These are phyloP conservation scores for Acropternis orthonyx DNA, from an alignment of 2,797 vertebrate genomes.

Conservation along the genomic window DNA sequence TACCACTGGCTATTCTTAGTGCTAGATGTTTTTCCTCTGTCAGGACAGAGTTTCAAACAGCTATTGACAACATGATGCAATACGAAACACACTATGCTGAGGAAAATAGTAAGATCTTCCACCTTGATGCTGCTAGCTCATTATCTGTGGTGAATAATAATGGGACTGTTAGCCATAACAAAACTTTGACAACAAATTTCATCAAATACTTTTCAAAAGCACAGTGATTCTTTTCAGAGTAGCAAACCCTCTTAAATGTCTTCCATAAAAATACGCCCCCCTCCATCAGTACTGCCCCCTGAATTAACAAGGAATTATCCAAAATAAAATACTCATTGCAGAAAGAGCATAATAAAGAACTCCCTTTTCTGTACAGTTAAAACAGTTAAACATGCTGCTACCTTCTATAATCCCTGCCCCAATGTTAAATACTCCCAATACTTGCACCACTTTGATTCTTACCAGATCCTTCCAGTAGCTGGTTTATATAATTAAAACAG, in stretches of 20 bases:
- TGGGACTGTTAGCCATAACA: not conserved
- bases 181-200: not conserved
- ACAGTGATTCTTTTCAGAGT: not conserved
- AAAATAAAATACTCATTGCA: not conserved
- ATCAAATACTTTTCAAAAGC: not conserved
- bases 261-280: not conserved
- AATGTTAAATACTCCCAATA: not conserved
- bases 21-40: not conserved
- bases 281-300: not conserved
- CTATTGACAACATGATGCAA: not conserved
- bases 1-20: not conserved
- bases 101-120: slow-evolving; percentile 7
- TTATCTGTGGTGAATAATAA: not conserved
- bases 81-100: not conserved
- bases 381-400: not conserved
- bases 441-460: not conserved
- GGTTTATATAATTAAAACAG: not conserved
- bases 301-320: not conserved
- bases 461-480: not conserved
- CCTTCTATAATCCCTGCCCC: not conserved
- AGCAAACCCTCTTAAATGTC: not conserved
- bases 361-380: not conserved
- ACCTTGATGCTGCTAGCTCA: not conserved
- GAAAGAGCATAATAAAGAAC: not conserved
- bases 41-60: slow-evolving; percentile 18